Base-by-base conservation (phyloP, 2,113 vertebrate species). In the Ciconia boyciana region DNA sequence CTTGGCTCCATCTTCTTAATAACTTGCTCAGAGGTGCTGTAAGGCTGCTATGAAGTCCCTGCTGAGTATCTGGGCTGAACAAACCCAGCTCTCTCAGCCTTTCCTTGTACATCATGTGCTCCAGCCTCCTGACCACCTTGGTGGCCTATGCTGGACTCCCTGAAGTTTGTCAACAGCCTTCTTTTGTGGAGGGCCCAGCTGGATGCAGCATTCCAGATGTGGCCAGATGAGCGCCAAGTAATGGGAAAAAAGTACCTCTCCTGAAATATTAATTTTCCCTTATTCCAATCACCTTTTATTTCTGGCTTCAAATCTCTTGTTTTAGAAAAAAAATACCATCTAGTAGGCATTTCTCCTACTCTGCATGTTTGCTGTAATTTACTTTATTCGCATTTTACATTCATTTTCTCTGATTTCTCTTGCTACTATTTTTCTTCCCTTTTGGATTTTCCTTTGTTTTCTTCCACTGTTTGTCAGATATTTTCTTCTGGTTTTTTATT, bases 81-180 rank as follows among this genome's bases (percentile, higher is more conserved):
- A 84, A 89, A 57, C 2, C 13, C 60, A 68, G 5, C 7, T 60
- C 25, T 90, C 60, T 87, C 72, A 79, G 57, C 32, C 13, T 86
- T 79, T 83, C 28, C 52, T 87, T 43, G 21, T 32, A 64, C 34
- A 34, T 24, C 74, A 8, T 6, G 36, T 80, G 5, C 19, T 93
- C 49, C 79, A 83, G 9, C 12, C 11, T 76, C 61, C 77, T 82
- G 70, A 89, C 77, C 84, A 72, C 78, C 44, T 61, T 76, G 87
- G 70, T 91, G 83, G 87, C 83, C 81, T 82, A 0, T 44, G 43
- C 18, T 87, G 87, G 49, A 85, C 69, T 91, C 87, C 87, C 74
- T 69, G 57, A 94, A 91, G 70, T 95, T 95, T 93, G 57, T 93
- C 93, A 96, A 82, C 83, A 94, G 58, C 29, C 41, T 82, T 79